Evolutionary conservation across 2,113 vertebrate genomes (phyloP).

Genomic region (Carassius carassius): DNA sequence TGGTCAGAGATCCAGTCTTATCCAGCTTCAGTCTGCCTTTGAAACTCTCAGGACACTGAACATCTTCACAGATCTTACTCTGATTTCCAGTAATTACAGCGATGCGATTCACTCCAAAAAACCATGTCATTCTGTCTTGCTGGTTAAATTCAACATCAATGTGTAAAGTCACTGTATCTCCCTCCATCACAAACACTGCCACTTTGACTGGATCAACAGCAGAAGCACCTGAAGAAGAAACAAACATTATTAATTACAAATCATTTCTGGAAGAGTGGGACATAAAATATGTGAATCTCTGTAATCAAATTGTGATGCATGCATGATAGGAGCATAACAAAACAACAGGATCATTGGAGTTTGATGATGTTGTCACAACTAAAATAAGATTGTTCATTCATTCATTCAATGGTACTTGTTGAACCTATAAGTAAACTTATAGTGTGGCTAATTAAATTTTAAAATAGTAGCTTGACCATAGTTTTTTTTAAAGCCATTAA

Average conservation of each 20-base stretch:
- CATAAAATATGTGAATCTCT: neutral
- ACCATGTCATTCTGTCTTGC: neutral
- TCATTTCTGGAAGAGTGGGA: neutral
- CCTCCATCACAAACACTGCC: neutral
- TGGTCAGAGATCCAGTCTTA: neutral
- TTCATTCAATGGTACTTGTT: no score
- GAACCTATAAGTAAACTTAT: no score
- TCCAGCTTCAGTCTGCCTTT: neutral
- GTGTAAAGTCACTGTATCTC: neutral
- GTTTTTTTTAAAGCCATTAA: neutral
- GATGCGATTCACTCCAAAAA: rapidly evolving
- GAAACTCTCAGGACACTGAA: neutral
- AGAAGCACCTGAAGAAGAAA: neutral
- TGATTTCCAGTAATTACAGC: neutral
- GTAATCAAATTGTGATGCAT: neutral
- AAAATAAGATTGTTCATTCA: neutral
- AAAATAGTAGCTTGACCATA: no score
- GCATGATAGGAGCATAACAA: no score
- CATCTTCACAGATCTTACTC: neutral
- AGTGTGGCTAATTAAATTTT: no score
- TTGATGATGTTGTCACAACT: neutral
- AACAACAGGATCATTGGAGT: neutral
- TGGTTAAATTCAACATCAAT: neutral
- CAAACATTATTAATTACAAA: neutral
- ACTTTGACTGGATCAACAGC: neutral